Percentiles rank a stretch among this genome's conserved stretches.
Evolutionary conservation across 1,140 invertebrate genomes (phyloP).

Genomic region (Drosophila jambulina): DNA sequence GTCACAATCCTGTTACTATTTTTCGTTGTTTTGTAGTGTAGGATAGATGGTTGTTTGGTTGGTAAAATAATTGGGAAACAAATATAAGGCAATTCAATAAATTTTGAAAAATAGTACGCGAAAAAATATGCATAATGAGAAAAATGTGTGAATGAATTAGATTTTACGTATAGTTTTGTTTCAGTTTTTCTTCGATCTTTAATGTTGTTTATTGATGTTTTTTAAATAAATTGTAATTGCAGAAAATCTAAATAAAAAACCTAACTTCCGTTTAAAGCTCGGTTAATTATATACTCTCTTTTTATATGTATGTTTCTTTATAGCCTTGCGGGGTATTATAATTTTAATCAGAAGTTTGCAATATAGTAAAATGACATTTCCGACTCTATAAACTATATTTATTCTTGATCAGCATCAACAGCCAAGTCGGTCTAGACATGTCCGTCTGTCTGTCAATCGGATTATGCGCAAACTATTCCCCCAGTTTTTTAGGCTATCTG

Average conservation of each 20-base stretch:
- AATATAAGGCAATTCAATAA: neutral
- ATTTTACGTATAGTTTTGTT: neutral
- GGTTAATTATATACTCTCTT: neutral
- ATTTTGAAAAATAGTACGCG: neutral
- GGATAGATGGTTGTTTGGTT: neutral
- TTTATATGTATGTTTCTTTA: too few relatives aligned
- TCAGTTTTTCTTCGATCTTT: neutral
- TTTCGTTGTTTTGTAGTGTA: neutral
- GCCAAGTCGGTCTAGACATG: too few relatives aligned
- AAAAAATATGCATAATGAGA: neutral
- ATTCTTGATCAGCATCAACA: too few relatives aligned
- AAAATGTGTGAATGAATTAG: neutral
- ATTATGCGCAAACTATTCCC: too few relatives aligned
- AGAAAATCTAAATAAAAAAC: too few relatives aligned
- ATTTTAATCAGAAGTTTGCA: too few relatives aligned
- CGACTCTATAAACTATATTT: too few relatives aligned
- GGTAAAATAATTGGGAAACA: neutral
- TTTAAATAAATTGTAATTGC: too few relatives aligned
- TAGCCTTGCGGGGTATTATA: too few relatives aligned
- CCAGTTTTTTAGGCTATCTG: too few relatives aligned
- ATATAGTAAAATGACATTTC: too few relatives aligned
- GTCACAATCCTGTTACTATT: neutral
- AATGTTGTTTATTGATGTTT: slow-evolving; percentile 1
- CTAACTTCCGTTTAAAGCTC: neutral
- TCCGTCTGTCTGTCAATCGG: too few relatives aligned